A percentile compares a stretch with the other conserved stretches of the same genome.
phyloP scores from a whole-genome alignment of 2,888 invertebrate species.

The Agapostemon virescens region DNA sequence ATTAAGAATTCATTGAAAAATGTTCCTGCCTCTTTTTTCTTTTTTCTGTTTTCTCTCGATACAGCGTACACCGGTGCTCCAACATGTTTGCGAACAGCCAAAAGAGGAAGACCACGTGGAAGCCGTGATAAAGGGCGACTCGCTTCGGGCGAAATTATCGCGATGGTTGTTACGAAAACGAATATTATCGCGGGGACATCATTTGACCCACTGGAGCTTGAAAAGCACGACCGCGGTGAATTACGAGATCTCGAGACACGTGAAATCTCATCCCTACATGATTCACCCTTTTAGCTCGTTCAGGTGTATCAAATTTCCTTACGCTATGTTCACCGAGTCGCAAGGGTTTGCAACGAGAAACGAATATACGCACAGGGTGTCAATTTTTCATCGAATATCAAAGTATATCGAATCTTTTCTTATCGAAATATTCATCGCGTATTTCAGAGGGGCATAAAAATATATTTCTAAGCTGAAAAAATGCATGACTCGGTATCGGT shows the following conservation, averaged over 20 bases:
- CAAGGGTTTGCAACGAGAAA: too few relatives aligned
- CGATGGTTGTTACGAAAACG: constrained; percentile 66
- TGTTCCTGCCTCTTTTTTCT: too few relatives aligned
- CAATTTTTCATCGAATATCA: too few relatives aligned
- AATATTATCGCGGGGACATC: constrained; percentile 68
- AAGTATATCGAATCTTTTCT: too few relatives aligned
- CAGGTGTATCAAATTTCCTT: constrained; percentile 65
- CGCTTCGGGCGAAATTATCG: constrained; percentile 44
- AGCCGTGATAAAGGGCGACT: constrained; percentile 49
- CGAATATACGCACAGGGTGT: too few relatives aligned
- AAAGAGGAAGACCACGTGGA: constrained; percentile 61
- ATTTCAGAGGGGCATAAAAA: too few relatives aligned
- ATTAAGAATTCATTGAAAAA: not conserved
- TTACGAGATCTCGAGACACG: constrained; percentile 77
- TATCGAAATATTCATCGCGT: too few relatives aligned
- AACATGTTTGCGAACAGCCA: constrained; percentile 66
- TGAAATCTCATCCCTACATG: constrained; percentile 73
- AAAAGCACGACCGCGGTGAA: constrained; percentile 77
- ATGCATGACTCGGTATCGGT: not conserved
- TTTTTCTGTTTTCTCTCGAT: constrained; percentile 1
- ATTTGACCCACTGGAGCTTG: constrained; percentile 67
- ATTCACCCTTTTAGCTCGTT: constrained; percentile 80
- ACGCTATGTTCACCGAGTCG: not conserved
- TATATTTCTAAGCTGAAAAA: not conserved
- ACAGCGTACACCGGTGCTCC: constrained; percentile 53